Percentiles rank a stretch among this genome's conserved stretches.
phyloP scores from a whole-genome alignment of 2,888 invertebrate genomes.

The Temnothorax unifasciatus region DNA sequence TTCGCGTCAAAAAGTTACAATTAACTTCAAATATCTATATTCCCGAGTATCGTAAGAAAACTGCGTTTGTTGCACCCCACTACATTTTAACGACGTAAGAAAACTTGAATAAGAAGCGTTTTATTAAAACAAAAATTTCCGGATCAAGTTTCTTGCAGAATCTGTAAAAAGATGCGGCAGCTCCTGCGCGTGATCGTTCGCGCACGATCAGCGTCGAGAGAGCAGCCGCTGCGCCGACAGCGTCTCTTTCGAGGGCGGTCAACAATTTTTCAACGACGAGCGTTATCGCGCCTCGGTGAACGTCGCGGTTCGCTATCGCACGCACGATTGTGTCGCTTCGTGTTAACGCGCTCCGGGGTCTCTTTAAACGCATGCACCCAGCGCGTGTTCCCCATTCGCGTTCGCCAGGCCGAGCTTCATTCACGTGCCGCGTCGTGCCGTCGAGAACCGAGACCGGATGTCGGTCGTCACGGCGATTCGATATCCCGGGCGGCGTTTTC shows the following conservation, averaged over 20 bases:
- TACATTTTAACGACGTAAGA: background rate
- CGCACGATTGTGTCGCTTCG: slow-evolving; percentile 34
- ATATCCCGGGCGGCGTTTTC: slow-evolving; percentile 39
- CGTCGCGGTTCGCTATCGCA: slow-evolving; percentile 36
- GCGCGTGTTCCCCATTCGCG: slow-evolving; percentile 57
- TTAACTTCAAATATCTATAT: background rate
- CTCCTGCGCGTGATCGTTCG: background rate
- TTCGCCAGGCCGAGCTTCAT: slow-evolving; percentile 45
- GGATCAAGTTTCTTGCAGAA: background rate
- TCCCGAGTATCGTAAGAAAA: background rate
- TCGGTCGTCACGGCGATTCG: slow-evolving; percentile 60
- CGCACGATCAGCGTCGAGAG: background rate
- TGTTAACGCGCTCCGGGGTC: slow-evolving; percentile 35
- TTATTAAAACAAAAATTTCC: background rate
- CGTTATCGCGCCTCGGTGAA: slow-evolving; percentile 37
- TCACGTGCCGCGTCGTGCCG: slow-evolving; percentile 36
- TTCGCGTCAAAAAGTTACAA: background rate
- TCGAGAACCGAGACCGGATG: slow-evolving; percentile 56
- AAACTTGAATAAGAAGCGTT: background rate
- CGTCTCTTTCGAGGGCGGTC: slow-evolving; percentile 40
- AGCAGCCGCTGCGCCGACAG: background rate
- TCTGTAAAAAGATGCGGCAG: background rate
- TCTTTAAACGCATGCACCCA: slow-evolving; percentile 65
- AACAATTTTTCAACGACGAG: slow-evolving; percentile 39
- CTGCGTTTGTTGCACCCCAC: background rate